These are phyloP conservation scores for Sycon ciliatum DNA, from an alignment of 37 sponge, comb jelly and placozoan species.

Conservation along the genomic window DNA sequence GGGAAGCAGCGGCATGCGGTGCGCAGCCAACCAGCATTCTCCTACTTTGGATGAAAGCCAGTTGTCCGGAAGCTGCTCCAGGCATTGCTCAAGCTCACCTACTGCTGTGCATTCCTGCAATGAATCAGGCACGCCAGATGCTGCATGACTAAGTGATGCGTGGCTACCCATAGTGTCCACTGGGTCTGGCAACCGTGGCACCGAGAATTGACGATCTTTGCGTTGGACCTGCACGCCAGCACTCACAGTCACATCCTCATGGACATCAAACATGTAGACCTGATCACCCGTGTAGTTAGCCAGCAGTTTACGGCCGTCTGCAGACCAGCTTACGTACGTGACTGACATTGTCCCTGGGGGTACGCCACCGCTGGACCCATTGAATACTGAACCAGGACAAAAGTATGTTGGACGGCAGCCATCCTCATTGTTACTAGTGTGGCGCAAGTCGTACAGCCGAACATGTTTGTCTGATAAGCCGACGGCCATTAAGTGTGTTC, in stretches of 20 bases:
- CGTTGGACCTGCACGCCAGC: no score
- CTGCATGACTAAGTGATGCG: no score
- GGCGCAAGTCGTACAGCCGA: slow-evolving; percentile 74
- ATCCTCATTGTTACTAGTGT: slow-evolving; percentile 31
- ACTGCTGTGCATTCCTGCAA: no score
- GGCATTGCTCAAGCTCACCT: no score
- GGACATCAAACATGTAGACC: slow-evolving; percentile 59
- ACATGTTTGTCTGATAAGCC: slow-evolving; percentile 69
- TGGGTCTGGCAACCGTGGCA: not conserved
- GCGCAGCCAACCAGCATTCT: no score
- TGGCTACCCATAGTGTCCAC: not conserved
- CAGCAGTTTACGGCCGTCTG: slow-evolving; percentile 62
- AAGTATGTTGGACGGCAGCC: not conserved
- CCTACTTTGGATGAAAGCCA: no score
- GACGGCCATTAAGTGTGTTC: slow-evolving; percentile 64
- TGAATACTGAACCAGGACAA: slow-evolving; percentile 1
- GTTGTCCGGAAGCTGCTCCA: no score
- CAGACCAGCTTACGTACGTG: slow-evolving; percentile 65
- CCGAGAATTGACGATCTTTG: no score
- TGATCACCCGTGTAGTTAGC: slow-evolving; percentile 71
- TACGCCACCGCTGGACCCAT: slow-evolving; percentile 22
- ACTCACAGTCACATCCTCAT: no score
- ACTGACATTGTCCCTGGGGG: slow-evolving; percentile 15
- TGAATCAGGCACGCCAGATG: no score
- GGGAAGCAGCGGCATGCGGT: no score